Evolutionary conservation across 2,113 vertebrate genomes (phyloP).

Genomic region (Lophura nycthemera): DNA sequence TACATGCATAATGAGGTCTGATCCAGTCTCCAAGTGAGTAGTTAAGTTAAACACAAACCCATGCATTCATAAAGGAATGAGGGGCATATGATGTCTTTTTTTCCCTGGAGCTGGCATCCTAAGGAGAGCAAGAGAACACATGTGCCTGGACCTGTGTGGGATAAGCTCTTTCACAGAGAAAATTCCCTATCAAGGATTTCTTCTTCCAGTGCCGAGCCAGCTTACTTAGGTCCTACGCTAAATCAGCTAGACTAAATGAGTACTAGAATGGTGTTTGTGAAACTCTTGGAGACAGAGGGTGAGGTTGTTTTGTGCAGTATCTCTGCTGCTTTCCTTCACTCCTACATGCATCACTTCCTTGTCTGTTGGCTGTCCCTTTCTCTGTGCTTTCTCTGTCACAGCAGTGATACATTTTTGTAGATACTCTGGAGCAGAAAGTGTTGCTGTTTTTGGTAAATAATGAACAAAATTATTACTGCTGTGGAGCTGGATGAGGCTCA

Average conservation of each 20-base stretch:
- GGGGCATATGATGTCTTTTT: neutral
- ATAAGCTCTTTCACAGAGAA: neutral
- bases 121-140: neutral
- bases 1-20: neutral
- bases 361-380: neutral
- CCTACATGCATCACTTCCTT: rapidly evolving
- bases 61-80: neutral
- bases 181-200: rapidly evolving
- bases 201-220: neutral
- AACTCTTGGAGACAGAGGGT: neutral
- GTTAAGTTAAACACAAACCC: neutral
- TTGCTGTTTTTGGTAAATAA: neutral
- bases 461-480: neutral
- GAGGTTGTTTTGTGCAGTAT: neutral
- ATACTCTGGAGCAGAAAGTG: neutral
- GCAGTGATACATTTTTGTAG: neutral
- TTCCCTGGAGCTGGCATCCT: neutral
- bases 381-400: neutral
- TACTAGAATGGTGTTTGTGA: neutral
- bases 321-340: neutral
- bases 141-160: rapidly evolving
- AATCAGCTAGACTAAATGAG: neutral
- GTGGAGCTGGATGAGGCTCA: neutral
- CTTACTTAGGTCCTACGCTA: neutral
- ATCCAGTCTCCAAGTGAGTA: neutral